Base-by-base conservation (phyloP, 2,113 vertebrate species). In the Lichenostomus cassidix region DNA sequence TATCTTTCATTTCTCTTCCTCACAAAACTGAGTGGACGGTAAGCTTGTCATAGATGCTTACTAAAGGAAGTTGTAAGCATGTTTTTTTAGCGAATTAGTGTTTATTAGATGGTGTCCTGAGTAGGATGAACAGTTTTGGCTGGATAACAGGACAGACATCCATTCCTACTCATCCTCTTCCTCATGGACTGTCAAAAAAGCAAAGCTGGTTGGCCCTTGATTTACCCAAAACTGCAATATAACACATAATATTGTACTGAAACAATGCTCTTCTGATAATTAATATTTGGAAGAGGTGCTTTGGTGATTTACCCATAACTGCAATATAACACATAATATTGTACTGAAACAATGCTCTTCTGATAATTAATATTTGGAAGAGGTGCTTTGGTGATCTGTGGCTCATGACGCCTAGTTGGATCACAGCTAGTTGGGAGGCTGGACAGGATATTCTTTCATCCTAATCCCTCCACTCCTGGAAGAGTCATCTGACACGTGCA, bases 371-470 rank as follows among this genome's bases (percentile, higher is more conserved):
- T 20, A 31, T 24, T 22, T 78, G 28, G 21, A 53, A 10, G 13
- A 58, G 20, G 7, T 58, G n/a, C 5, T 29, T 42, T 33, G 3
- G 3, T 6, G 18, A 62, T 6, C 19, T 89, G 19, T 46, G 31
- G 5, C n/a, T 89, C 12, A 17, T 13, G 24, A 24, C 33, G 11
- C 17, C 35, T 11, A 17, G 3, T 1, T 16, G 13, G n/a, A 60
- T 31, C 19, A 27, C 20, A 69, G 37, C 3, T 16, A 27, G 2
- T 2, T 56, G 33, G 35, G 35, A 87, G 23, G 41, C 4, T 5
- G 10, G 46, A 7, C 47, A 67, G 47, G 14, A 56, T 3, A 1
- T 21, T 69, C 7, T 10, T 20, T 31, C 1, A 0, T 39, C 24
- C 21, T 42, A 20, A 50, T 25, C 13, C 15, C 16, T 79, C 23